Conservation (phyloP, 2,113 vertebrate species). For the Toxotes chatareus region DNA sequence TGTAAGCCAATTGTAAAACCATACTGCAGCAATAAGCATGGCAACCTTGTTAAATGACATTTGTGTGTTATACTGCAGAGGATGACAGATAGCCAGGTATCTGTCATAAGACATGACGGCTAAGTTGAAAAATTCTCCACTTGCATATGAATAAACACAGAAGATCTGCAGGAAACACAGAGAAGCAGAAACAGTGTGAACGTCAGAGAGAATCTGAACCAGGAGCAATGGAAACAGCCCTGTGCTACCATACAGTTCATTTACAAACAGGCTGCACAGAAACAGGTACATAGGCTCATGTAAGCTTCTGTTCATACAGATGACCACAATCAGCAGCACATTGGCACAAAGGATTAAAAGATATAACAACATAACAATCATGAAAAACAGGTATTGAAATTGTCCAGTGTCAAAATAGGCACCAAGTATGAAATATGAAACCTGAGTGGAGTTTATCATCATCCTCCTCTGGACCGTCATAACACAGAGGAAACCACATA, state of each 20-base stretch:
- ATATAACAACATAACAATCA: background rate
- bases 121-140: background rate
- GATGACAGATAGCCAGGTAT: conserved; percentile 51
- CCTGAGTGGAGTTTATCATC: conserved; percentile 29
- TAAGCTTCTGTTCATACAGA: no score
- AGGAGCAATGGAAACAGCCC: conserved; percentile 41
- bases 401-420: background rate
- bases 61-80: background rate
- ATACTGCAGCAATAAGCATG: conserved; percentile 11
- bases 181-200: no score
- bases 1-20: conserved; percentile 21
- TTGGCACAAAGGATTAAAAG: no score
- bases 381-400: background rate
- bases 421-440: conserved; percentile 11
- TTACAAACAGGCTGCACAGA: conserved; percentile 62
- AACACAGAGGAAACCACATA: background rate
- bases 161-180: conserved; percentile 7
- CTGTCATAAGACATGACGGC: conserved; percentile 60
- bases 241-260: conserved; percentile 68
- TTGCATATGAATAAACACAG: background rate
- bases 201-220: background rate
- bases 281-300: no score
- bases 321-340: no score
- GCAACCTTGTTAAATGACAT: background rate
- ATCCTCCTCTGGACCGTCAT: background rate